Conservation (phyloP, 92 coral and sea anemone species). For the Hydrozoanthus gracilis region DNA sequence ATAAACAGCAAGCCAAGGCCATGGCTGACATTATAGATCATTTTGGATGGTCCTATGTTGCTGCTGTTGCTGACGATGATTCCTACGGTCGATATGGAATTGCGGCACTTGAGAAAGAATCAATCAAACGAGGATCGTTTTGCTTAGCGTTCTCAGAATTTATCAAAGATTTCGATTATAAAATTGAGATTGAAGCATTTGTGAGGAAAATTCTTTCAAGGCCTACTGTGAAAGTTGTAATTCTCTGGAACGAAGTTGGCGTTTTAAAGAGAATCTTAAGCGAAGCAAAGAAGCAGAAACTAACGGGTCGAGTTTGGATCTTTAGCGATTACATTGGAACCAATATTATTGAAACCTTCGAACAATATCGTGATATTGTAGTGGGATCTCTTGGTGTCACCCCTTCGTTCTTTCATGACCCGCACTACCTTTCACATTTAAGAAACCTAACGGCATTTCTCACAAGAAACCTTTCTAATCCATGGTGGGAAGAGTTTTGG, state of each 20-base stretch:
- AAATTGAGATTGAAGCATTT: slow-evolving; percentile 48
- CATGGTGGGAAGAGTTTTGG: slow-evolving; percentile 73
- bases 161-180: slow-evolving; percentile 60
- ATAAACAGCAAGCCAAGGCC: not conserved
- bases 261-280: slow-evolving; percentile 60
- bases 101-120: slow-evolving; percentile 71
- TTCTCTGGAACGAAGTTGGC: slow-evolving; percentile 78
- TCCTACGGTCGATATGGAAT: slow-evolving; percentile 79
- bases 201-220: slow-evolving; percentile 59
- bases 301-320: slow-evolving; percentile 72
- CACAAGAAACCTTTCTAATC: slow-evolving; percentile 42
- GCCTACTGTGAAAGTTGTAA: slow-evolving; percentile 67
- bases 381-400: slow-evolving; percentile 74
- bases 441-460: slow-evolving; percentile 54
- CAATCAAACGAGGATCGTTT: slow-evolving; percentile 65
- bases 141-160: slow-evolving; percentile 79
- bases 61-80: slow-evolving; percentile 36
- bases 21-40: slow-evolving; percentile 4
- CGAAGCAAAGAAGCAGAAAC: slow-evolving; percentile 69
- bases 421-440: slow-evolving; percentile 54
- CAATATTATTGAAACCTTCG: slow-evolving; percentile 65
- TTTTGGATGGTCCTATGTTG: slow-evolving; percentile 74
- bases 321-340: slow-evolving; percentile 84
- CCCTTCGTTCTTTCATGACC: slow-evolving; percentile 62
- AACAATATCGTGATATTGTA: slow-evolving; percentile 64